Evolutionary conservation across 2,888 invertebrate species (phyloP).

Genomic region (Ectobius pallidus): DNA sequence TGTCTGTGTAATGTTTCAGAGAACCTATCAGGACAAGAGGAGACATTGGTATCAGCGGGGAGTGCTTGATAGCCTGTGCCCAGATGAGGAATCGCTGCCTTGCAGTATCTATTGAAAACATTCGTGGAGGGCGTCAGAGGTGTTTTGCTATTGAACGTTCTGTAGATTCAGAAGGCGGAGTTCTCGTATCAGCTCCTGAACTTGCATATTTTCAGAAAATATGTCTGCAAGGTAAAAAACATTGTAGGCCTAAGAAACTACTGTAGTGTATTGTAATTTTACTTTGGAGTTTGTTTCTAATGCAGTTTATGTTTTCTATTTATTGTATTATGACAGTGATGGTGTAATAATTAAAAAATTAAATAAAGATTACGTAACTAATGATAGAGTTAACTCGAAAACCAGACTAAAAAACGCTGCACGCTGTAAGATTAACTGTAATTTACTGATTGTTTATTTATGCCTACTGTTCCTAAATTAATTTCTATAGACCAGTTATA

Average conservation of each 20-base stretch:
- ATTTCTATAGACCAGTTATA: no score
- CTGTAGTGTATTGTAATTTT: not conserved
- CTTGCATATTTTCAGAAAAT: slow-evolving; percentile 56
- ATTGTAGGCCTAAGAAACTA: not conserved
- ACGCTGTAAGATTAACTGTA: no score
- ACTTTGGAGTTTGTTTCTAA: not conserved
- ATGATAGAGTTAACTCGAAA: no score
- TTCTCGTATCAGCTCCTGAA: slow-evolving; percentile 52
- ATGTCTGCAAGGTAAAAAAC: slow-evolving; percentile 52
- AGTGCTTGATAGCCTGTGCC: slow-evolving; percentile 52
- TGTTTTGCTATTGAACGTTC: slow-evolving; percentile 54
- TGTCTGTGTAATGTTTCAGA: no score
- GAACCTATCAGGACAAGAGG: slow-evolving; percentile 50
- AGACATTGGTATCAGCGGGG: slow-evolving; percentile 52
- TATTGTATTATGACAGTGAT: no score
- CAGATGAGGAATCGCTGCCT: slow-evolving; percentile 51
- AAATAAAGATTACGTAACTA: no score
- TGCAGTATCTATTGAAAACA: slow-evolving; percentile 52
- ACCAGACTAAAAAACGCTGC: no score
- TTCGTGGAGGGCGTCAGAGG: slow-evolving; percentile 51
- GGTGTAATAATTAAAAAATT: no score
- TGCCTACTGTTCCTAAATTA: no score
- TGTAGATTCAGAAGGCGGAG: slow-evolving; percentile 51
- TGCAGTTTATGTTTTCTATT: not conserved
- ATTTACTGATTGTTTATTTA: no score